Percentiles rank a stretch among this genome's conserved stretches.
Evolutionary conservation across 1,140 invertebrate genomes (phyloP).

Genomic region (Ctenoplectra terminalis): DNA sequence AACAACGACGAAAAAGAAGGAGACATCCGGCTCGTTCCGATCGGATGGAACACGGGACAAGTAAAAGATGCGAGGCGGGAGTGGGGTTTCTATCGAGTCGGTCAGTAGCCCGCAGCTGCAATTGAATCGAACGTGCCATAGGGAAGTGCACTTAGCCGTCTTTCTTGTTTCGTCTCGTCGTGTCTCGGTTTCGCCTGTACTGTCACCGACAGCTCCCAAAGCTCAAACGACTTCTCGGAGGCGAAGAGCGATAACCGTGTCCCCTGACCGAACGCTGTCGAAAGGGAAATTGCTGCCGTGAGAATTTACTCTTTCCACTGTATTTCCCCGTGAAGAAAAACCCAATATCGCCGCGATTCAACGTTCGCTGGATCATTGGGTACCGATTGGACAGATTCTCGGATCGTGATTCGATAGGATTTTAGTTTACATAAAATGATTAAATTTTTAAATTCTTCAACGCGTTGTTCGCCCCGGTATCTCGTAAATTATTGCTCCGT

Average conservation of each 20-base stretch:
- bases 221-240: slow-evolving; percentile 44
- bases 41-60: not conserved
- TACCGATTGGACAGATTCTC: not conserved
- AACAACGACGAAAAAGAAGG: not conserved
- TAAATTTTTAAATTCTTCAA: no score
- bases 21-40: slow-evolving; percentile 18
- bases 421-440: not conserved
- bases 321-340: slow-evolving; percentile 44
- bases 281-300: slow-evolving; percentile 11
- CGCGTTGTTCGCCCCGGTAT: not conserved
- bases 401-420: not conserved
- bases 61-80: not conserved
- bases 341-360: slow-evolving; percentile 48
- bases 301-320: slow-evolving; percentile 51
- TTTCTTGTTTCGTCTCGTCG: slow-evolving; percentile 69
- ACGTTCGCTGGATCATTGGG: no score
- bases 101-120: slow-evolving; percentile 63
- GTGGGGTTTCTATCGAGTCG: slow-evolving; percentile 57
- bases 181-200: not conserved
- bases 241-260: slow-evolving; percentile 56
- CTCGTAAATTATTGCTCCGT: slow-evolving; percentile 44
- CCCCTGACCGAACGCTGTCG: not conserved
- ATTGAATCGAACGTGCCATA: slow-evolving; percentile 74
- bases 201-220: not conserved
- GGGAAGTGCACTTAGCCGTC: slow-evolving; percentile 72